Evolutionary conservation across 2,888 invertebrate genomes (phyloP), one percentile per base, ranked within the genome.

Genomic region (Drosophila affinis): DNA sequence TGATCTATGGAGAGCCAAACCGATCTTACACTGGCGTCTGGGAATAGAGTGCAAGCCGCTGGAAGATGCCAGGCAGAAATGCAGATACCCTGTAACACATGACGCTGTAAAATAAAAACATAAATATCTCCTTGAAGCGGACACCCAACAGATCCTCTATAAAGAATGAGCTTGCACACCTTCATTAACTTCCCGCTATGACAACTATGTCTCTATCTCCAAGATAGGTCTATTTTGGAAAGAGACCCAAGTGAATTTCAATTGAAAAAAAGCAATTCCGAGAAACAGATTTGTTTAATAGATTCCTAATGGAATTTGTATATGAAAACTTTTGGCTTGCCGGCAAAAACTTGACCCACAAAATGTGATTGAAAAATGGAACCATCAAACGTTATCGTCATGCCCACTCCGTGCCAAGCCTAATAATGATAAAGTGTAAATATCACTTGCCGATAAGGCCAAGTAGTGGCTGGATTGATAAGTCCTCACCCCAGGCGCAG

Each of bases 401-500:
- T n/a, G 29, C 29, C 7, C 9, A 18, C n/a, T 48, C 14, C 27
- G 1, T n/a, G 48, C 39, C 10, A 29, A 34, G 12, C 18, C 24
- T 34, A 4, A 6, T n/a, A 7, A 6, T 14, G 72, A 71, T 63
- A 63, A 57, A 2, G 4, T 27, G 29, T 58, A 58, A 62, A 53
- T 57, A 29, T 44, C 51, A 17, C 12, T 9, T 17, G 3, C 5
- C 18, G 71, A 72, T 71, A 71, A 49, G 18, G n/a, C 9, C 7
- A n/a, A 27, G 45, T 49, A 45, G 27, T 45, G 17, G 32, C 9
- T 7, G 12, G 12, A 45, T 18, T 32, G 53, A 53, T 64, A 55
- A 24, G 48, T 44, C 29, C 14, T 1, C 12, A 12, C 9, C 12
- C 34, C 12, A 12, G 34, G 12, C 6, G 9, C 0, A 3, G 9